Evolutionary conservation across 2,113 vertebrate species (phyloP).

Genomic region (Felis catus): DNA sequence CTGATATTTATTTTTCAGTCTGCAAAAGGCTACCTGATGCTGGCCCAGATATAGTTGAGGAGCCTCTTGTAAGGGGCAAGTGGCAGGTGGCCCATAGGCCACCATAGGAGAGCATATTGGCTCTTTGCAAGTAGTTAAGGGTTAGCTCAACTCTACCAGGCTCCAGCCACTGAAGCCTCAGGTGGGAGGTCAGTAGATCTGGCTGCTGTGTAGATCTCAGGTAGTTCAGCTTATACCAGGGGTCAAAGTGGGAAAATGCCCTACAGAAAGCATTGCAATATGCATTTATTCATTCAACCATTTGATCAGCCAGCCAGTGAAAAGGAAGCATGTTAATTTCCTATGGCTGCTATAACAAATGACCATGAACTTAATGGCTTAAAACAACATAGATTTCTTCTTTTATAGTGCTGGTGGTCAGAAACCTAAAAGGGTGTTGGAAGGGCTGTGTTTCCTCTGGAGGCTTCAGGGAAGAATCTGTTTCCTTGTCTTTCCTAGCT

Average conservation of each 20-base stretch:
- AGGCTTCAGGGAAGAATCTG: background rate
- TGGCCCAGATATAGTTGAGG: background rate
- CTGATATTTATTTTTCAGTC: background rate
- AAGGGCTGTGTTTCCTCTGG: background rate
- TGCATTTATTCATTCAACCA: background rate
- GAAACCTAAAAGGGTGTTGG: background rate
- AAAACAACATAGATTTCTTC: constrained; percentile 1
- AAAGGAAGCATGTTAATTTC: background rate
- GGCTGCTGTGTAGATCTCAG: background rate
- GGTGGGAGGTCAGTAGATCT: background rate
- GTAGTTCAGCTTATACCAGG: background rate
- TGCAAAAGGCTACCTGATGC: background rate
- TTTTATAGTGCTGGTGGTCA: background rate
- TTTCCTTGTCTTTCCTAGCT: background rate
- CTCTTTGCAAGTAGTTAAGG: background rate
- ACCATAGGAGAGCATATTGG: background rate
- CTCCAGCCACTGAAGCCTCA: background rate
- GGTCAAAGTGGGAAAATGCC: background rate
- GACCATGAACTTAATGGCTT: background rate
- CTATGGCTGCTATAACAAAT: background rate
- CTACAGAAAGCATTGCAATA: background rate
- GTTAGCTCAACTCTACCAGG: background rate
- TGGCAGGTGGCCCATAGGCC: background rate
- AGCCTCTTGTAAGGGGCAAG: background rate
- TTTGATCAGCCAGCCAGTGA: background rate